Conservation (phyloP, 1,140 invertebrate genomes). For the Probaryconus sp. region DNA sequence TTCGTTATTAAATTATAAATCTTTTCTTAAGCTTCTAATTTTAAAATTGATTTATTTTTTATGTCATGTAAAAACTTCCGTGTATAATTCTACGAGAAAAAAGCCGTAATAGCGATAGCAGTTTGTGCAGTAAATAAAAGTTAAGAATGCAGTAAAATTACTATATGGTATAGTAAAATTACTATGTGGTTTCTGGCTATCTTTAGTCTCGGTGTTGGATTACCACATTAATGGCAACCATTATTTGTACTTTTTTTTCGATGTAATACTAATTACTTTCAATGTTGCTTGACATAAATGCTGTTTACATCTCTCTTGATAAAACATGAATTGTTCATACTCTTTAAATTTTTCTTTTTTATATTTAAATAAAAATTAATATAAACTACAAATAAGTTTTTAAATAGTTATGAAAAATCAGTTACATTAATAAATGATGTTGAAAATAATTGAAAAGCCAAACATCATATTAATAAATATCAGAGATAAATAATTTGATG, state of each 20-base stretch:
- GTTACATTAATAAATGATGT: too few species aligned
- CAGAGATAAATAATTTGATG: too few species aligned
- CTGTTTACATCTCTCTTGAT: constrained; percentile 1
- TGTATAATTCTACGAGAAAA: constrained; percentile 15
- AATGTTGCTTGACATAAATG: constrained; percentile 3
- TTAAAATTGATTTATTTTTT: too few species aligned
- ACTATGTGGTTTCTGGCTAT: background rate
- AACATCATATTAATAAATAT: too few species aligned
- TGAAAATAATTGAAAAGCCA: too few species aligned
- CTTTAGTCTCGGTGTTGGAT: background rate
- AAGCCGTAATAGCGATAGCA: constrained; percentile 23
- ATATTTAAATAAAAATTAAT: constrained; percentile 9
- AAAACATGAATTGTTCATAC: too few species aligned
- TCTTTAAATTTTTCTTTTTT: background rate
- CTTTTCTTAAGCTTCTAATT: too few species aligned
- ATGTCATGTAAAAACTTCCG: constrained; percentile 15
- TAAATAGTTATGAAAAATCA: too few species aligned
- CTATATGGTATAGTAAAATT: background rate
- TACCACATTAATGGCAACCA: constrained; percentile 11
- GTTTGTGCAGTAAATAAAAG: constrained; percentile 14
- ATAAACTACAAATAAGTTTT: too few species aligned
- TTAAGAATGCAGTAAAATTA: constrained; percentile 19
- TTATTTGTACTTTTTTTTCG: background rate
- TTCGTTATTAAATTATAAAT: too few species aligned
- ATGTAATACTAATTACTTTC: constrained; percentile 12